Evolutionary conservation across 2,888 invertebrate genomes (phyloP), one percentile per base, ranked within the genome.

Genomic region (Diaperis boleti): DNA sequence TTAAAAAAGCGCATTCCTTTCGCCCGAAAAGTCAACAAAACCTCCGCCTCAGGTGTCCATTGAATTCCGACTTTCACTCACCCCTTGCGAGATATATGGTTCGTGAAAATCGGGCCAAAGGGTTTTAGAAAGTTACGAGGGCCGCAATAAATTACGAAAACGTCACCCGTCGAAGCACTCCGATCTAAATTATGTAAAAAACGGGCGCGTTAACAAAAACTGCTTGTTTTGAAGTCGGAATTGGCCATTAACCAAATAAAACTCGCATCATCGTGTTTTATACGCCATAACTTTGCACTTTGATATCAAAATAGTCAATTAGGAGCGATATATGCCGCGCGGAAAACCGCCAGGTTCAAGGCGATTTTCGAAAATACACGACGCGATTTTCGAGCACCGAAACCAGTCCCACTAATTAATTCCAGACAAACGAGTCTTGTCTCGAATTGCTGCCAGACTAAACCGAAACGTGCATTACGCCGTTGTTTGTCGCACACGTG

Each of bases 161-260:
- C 8, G 42, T 42, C 41, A 31, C 31, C 17, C n/a, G n/a, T n/a
- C n/a, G n/a, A n/a, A n/a, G n/a, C n/a, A n/a, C 39, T 33, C 39
- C 26, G 18, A 50, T 35, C 35, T 35, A 35, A 50, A 35, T 33
- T 18, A 18, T 13, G 26, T 37, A 11, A 52, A 52, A 52, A 37
- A 18, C n/a, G 3, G 14, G 3, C 11, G 20, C 10, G 42, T 42
- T 31, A 35, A 50, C 59, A 44, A 60, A 60, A 44, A 52, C 52
- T 52, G 35, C 59, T 70, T 71, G 72, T 73, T 73, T 69, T 71
- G 72, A 69, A 73, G 70, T 67, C 67, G 68, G 71, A 74, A 73
- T 73, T 75, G 74, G 75, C 75, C 69, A 69, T 76, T 74, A 75
- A 74, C 72, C 73, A 76, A 74, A 75, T 75, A 72, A 75, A 74